These are phyloP conservation scores for Mesopsocus fuscifrons DNA, from an alignment of 2,888 invertebrate genomes.

Conservation along the genomic window DNA sequence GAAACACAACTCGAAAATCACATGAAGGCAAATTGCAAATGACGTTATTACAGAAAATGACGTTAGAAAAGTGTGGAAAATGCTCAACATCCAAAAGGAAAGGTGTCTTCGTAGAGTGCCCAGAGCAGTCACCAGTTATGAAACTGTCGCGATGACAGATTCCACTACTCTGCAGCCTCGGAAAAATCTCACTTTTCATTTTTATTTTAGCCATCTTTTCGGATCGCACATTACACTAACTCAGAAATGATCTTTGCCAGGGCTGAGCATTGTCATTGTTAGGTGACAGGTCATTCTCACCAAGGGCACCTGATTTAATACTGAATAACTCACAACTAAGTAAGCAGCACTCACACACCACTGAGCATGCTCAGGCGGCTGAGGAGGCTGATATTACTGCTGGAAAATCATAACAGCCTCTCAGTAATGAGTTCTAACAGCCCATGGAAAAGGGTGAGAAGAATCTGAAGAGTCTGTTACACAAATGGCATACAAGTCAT, in stretches of 20 bases:
- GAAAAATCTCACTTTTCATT: constrained; percentile 9
- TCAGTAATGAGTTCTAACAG: no score
- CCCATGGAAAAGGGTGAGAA: no score
- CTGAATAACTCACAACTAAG: no score
- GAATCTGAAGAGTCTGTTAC: no score
- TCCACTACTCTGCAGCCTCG: constrained; percentile 3
- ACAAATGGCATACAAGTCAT: no score
- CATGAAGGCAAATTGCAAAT: constrained; percentile 7
- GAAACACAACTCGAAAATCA: constrained; percentile 4
- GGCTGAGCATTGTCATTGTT: background rate
- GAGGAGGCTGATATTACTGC: no score
- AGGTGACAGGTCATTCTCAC: background rate
- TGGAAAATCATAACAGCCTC: no score
- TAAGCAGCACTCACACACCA: no score
- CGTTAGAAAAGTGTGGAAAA: no score
- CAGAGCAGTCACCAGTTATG: background rate
- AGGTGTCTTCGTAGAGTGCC: background rate
- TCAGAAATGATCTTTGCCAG: constrained; percentile 4
- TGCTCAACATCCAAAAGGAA: no score
- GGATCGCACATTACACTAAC: constrained; percentile 5
- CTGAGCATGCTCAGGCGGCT: no score
- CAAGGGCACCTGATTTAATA: no score
- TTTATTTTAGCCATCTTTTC: constrained; percentile 9
- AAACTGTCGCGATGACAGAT: constrained; percentile 9
- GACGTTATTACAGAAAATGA: constrained; percentile 1